phyloP scores from a whole-genome alignment of 2,888 invertebrate genomes.

The Sesamia inferens region DNA sequence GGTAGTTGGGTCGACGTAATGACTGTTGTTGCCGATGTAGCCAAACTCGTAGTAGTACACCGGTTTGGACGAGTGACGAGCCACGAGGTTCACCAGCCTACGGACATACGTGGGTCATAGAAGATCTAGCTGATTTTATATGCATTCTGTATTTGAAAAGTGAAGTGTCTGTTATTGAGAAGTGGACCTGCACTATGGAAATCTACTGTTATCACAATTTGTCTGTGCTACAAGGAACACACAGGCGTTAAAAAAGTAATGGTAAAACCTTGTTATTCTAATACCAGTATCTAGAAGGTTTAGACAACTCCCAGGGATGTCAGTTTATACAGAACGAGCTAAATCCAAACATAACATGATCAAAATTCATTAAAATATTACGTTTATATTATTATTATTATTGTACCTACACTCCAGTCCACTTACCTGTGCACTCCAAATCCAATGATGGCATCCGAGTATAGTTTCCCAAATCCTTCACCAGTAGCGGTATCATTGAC shows the following conservation, averaged over 20 bases:
- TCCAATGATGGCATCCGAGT: slow-evolving; percentile 73
- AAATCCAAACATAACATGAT: background rate
- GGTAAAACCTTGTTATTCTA: background rate
- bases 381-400: background rate
- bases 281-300: background rate
- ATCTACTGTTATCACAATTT: background rate
- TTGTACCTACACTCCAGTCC: background rate
- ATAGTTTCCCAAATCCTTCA: slow-evolving; percentile 68
- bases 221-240: background rate
- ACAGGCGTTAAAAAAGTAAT: background rate
- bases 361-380: background rate
- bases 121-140: background rate
- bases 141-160: background rate
- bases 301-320: background rate
- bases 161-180: background rate
- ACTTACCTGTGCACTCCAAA: slow-evolving; percentile 85
- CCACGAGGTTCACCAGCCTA: slow-evolving; percentile 76
- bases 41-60: slow-evolving; percentile 79
- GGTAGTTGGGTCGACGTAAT: slow-evolving; percentile 75
- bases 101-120: background rate
- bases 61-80: slow-evolving; percentile 70
- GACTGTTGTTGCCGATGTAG: slow-evolving; percentile 77
- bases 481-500: slow-evolving; percentile 63
- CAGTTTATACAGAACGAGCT: background rate
- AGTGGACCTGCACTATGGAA: no score